Evolutionary conservation across 2,888 invertebrate species (phyloP), one percentile per base, ranked within the genome.

Genomic region (Pediacus dermestoides): DNA sequence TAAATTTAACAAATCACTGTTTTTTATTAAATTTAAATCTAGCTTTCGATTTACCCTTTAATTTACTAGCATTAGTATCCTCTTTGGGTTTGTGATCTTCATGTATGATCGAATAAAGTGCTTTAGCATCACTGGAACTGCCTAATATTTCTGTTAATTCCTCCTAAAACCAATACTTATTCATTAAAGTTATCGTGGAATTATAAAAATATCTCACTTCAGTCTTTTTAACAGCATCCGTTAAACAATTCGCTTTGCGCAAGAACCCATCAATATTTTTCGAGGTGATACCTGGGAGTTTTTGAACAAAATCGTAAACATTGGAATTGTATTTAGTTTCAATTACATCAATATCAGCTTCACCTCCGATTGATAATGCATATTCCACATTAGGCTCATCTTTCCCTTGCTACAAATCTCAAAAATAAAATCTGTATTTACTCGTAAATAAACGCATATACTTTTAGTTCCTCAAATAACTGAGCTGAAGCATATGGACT

Each of bases 401-500:
- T 66, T 85, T 82, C 3, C 86, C 88, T 72, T 81, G 77, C 84
- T 88, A 58, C 22, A 68, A 63, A 45, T n/a, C n/a, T n/a, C 16
- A 11, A 1, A 23, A 32, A 40, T 18, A 26, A 21, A 16, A 34
- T n/a, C n/a, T n/a, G n/a, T n/a, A n/a, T n/a, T n/a, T n/a, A 9
- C 10, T 9, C 26, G 10, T 4, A 26, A 7, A 26, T 10, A 28
- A 11, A 7, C 28, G 14, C 7, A 28, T 14, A 4, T 68, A 87
- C 87, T 75, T 96, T 97, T 1, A 96, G 73, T 68, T 96, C 93
- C 63, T 93, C 88, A 70, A 97, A 96, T 30, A 97, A 73, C 69
- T 97, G 94, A 0, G 95, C 93, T 0, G 94, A 92, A 22, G 94
- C 94, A 66, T 92, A 89, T 0, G 97, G 95, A 66, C 88, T 92